A percentile compares a stretch with the other conserved stretches of the same genome.
Conservation (phyloP, 1,140 invertebrate species). For the Dendrolimus kikuchii region DNA sequence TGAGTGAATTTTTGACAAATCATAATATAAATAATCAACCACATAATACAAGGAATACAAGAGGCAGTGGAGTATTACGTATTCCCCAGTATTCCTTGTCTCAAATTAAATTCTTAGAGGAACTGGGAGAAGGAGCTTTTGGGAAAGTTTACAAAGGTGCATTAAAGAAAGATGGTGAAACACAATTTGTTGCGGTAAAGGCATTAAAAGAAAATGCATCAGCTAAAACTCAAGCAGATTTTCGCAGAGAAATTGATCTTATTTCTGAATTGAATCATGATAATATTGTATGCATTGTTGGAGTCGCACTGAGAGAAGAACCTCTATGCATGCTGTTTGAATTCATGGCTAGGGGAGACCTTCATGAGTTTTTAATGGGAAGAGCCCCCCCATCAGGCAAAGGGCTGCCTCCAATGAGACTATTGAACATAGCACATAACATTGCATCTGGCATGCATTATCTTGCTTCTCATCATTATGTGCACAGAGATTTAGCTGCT, state of each 20-base stretch:
- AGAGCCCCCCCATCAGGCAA: conserved; percentile 88
- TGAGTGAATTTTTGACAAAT: conserved; percentile 81
- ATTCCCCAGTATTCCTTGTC: conserved; percentile 82
- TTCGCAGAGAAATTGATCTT: conserved; percentile 91
- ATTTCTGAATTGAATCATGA: conserved; percentile 96
- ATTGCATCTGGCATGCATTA: conserved; percentile 98
- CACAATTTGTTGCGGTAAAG: conserved; percentile 92
- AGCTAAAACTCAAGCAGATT: conserved; percentile 92
- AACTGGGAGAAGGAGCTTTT: conserved; percentile 96
- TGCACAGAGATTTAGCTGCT: conserved; percentile 96
- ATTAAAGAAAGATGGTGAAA: conserved; percentile 78
- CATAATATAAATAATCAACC: conserved; percentile 63
- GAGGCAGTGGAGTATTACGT: conserved; percentile 72
- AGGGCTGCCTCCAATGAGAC: conserved; percentile 58
- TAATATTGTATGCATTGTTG: conserved; percentile 95
- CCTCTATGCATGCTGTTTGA: conserved; percentile 97
- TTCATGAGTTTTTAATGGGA: conserved; percentile 94
- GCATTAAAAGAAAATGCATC: conserved; percentile 95
- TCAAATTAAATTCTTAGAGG: conserved; percentile 92
- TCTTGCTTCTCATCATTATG: conserved; percentile 94
- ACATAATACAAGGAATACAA: conserved; percentile 70
- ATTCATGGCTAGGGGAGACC: conserved; percentile 94
- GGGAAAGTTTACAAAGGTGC: conserved; percentile 97
- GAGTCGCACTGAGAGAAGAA: conserved; percentile 91
- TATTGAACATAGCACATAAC: conserved; percentile 90